phyloP scores from a whole-genome alignment of 2,888 invertebrate genomes.

The Achlya flavicornis region DNA sequence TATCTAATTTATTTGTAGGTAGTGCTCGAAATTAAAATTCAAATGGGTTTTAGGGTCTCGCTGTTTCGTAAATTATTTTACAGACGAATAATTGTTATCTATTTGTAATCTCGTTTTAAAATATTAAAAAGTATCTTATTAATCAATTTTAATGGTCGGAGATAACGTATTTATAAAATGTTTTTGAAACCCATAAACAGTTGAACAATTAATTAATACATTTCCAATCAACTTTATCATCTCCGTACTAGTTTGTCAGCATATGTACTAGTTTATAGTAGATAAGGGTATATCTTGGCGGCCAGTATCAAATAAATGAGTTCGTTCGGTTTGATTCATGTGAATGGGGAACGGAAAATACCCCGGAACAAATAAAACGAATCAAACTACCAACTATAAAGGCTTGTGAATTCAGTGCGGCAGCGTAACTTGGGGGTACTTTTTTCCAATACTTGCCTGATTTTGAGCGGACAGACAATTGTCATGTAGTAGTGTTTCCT shows the following conservation, averaged over 20 bases:
- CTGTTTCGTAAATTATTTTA: constrained; percentile 37
- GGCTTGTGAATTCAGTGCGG: constrained; percentile 34
- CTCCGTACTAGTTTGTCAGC: constrained; percentile 36
- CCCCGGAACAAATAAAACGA: constrained; percentile 76
- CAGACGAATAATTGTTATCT: constrained; percentile 22
- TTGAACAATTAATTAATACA: constrained; percentile 35
- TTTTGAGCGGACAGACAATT: constrained; percentile 21
- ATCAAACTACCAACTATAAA: constrained; percentile 60
- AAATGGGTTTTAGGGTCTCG: constrained; percentile 41
- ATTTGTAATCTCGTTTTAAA: not conserved
- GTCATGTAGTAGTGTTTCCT: constrained; percentile 32
- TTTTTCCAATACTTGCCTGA: constrained; percentile 26
- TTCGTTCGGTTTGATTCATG: constrained; percentile 80
- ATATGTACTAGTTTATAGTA: constrained; percentile 49
- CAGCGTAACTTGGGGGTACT: constrained; percentile 29
- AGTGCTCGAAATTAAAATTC: constrained; percentile 43
- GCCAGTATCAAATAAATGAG: constrained; percentile 79
- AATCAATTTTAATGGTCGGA: too few relatives aligned
- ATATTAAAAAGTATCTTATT: not conserved
- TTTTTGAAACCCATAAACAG: not conserved
- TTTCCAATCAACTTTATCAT: constrained; percentile 45
- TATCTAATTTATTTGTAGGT: constrained; percentile 48
- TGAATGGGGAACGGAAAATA: constrained; percentile 75
- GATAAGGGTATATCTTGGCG: constrained; percentile 61
- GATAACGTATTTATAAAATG: not conserved